phyloP scores from a whole-genome alignment of 1,140 invertebrate species.

The Apolygus lucorum region DNA sequence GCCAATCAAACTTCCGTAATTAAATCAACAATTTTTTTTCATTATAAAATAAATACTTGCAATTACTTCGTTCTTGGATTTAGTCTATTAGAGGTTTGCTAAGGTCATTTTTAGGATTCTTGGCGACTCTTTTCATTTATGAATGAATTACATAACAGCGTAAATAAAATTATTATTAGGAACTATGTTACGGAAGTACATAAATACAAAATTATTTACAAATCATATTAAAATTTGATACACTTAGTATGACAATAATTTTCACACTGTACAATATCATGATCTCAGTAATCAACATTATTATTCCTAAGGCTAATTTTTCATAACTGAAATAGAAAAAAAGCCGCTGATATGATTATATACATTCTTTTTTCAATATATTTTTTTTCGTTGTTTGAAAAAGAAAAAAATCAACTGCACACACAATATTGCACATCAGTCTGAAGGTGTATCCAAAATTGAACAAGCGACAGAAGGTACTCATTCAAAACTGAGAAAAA shows the following conservation, averaged over 20 bases:
- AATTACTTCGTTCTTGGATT: neutral
- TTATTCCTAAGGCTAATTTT: neutral
- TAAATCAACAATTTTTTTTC: neutral
- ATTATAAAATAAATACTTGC: constrained; percentile 4
- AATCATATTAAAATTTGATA: constrained; percentile 25
- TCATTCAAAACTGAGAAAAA: too few relatives aligned
- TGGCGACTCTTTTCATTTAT: neutral
- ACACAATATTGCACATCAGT: constrained; percentile 25
- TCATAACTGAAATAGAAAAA: neutral
- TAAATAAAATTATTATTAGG: constrained; percentile 25
- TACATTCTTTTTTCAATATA: neutral
- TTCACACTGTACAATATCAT: neutral
- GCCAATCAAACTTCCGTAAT: neutral
- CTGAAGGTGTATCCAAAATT: neutral
- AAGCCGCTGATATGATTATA: neutral
- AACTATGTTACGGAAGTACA: constrained; percentile 30
- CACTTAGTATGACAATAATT: constrained; percentile 13
- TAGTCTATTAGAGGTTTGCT: neutral
- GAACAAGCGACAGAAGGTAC: neutral
- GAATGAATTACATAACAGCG: neutral
- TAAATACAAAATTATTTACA: constrained; percentile 29
- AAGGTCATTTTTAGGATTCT: neutral
- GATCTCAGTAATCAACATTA: neutral
- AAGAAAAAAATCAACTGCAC: neutral
- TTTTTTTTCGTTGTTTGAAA: neutral